Base-by-base conservation (phyloP, 2,888 invertebrate species). In the Caenorhabditis sp. region DNA sequence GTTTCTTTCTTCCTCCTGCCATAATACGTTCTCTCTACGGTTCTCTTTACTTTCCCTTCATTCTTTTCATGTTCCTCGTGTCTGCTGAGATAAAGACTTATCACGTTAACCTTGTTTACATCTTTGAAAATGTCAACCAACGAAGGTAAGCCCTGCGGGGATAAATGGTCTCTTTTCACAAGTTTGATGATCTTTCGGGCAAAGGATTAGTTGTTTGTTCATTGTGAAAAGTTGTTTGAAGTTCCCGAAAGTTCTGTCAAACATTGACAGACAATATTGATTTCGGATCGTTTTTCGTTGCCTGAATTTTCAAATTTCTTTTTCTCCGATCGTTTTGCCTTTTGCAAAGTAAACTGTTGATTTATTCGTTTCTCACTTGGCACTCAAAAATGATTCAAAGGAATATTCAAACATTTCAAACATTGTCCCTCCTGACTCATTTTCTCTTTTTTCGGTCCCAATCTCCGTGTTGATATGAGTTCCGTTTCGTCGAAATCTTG, bases 11-110 rank as follows among this genome's bases (percentile, higher is more conserved):
- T 39, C 26, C 20, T 17, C 9, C 20, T 24, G 59, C 41, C 62
- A 72, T 63, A 71, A 62, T 71, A 55, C 41, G 26, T 32, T 30
- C 48, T 48, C 6, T 17, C 41, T 59, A 59, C 52, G 70, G 58
- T 59, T 70, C 26, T 45, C 22, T 15, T 43, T 59, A 5, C 32
- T 20, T 13, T n/a, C 22, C 30, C 13, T 22, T 22, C n/a, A 20
- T 2, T 13, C 20, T 41, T 56, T 9, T 22, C 17, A 32, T 15
- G n/a, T n/a, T n/a, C n/a, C n/a, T n/a, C n/a, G 39, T 37, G 15
- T n/a, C n/a, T n/a, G n/a, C n/a, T n/a, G n/a, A n/a, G n/a, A n/a
- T n/a, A n/a, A n/a, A n/a, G n/a, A n/a, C n/a, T n/a, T n/a, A n/a
- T n/a, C n/a, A n/a, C n/a, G n/a, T n/a, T n/a, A n/a, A n/a, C n/a